These are phyloP conservation scores for Sycophaga agraensis DNA, from an alignment of 1,140 invertebrate genomes.

Conservation along the genomic window DNA sequence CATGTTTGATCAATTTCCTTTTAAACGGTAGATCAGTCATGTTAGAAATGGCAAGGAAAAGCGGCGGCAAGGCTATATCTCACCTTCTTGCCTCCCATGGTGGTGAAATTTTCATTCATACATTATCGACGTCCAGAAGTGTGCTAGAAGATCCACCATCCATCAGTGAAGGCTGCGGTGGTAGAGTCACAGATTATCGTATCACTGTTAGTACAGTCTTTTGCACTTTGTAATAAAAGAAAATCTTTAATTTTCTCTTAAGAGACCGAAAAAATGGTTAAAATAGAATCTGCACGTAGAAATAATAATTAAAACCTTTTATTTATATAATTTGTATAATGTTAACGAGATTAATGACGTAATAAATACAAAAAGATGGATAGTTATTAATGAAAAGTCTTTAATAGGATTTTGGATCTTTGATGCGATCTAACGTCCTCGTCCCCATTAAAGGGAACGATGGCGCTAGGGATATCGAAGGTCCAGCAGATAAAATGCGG, in stretches of 20 bases:
- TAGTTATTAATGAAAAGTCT: background rate
- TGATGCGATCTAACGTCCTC: conserved; percentile 84
- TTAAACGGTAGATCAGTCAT: conserved; percentile 91
- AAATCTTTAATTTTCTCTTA: too few relatives aligned
- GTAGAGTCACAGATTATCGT: conserved; percentile 90
- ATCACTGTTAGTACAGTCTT: conserved; percentile 56
- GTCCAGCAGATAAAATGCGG: conserved; percentile 64
- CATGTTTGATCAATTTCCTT: conserved; percentile 95
- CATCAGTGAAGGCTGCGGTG: conserved; percentile 90
- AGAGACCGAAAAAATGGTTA: too few relatives aligned
- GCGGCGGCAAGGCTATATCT: conserved; percentile 84
- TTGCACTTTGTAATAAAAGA: background rate
- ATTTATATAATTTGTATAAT: too few relatives aligned
- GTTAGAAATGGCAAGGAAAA: conserved; percentile 87
- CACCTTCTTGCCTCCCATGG: conserved; percentile 92
- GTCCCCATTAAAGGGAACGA: conserved; percentile 65
- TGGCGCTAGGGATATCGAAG: conserved; percentile 50
- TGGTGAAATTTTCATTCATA: conserved; percentile 95
- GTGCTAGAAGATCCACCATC: conserved; percentile 94
- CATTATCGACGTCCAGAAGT: conserved; percentile 80
- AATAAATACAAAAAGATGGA: too few relatives aligned
- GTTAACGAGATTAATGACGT: too few relatives aligned
- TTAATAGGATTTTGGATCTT: conserved; percentile 79
- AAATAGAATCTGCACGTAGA: too few relatives aligned
- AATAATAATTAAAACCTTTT: too few relatives aligned